A percentile compares a stretch with the other conserved stretches of the same genome.
Evolutionary conservation across 2,888 invertebrate species (phyloP).

Genomic region (Drosophila peninsularis): DNA sequence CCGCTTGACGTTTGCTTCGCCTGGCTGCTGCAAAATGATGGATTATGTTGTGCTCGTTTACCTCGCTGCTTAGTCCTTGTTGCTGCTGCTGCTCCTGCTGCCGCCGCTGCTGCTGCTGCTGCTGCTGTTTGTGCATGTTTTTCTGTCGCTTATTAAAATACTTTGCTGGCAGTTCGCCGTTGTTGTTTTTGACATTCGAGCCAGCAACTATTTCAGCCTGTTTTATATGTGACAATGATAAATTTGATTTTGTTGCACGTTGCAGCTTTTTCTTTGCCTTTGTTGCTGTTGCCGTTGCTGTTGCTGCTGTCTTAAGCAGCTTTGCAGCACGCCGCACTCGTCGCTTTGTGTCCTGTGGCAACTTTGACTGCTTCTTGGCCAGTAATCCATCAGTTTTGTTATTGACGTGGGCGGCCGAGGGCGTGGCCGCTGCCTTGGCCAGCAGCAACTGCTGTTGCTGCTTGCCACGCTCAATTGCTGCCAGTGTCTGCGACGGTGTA

Average conservation of each 20-base stretch:
- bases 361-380: slow-evolving; percentile 44
- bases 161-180: slow-evolving; percentile 72
- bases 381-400: slow-evolving; percentile 82
- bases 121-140: slow-evolving; percentile 75
- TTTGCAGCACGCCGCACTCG: slow-evolving; percentile 73
- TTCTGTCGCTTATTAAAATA: slow-evolving; percentile 82
- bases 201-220: slow-evolving; percentile 50
- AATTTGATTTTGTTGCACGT: slow-evolving; percentile 79
- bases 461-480: slow-evolving; percentile 74
- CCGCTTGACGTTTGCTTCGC: slow-evolving; percentile 69
- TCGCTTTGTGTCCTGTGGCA: slow-evolving; percentile 58
- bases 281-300: slow-evolving; percentile 52
- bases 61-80: slow-evolving; percentile 51
- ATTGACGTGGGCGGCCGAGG: slow-evolving; percentile 70
- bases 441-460: slow-evolving; percentile 34
- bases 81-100: slow-evolving; percentile 21
- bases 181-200: slow-evolving; percentile 55
- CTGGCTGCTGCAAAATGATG: slow-evolving; percentile 73
- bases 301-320: slow-evolving; percentile 49
- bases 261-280: slow-evolving; percentile 57
- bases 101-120: slow-evolving; percentile 5
- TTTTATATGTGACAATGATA: slow-evolving; percentile 82
- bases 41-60: slow-evolving; percentile 78
- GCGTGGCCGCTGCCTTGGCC: slow-evolving; percentile 37
- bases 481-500: slow-evolving; percentile 83